Evolutionary conservation across 2,888 invertebrate genomes (phyloP), one percentile per base, ranked within the genome.

Genomic region (Dinocampus coccinellae): DNA sequence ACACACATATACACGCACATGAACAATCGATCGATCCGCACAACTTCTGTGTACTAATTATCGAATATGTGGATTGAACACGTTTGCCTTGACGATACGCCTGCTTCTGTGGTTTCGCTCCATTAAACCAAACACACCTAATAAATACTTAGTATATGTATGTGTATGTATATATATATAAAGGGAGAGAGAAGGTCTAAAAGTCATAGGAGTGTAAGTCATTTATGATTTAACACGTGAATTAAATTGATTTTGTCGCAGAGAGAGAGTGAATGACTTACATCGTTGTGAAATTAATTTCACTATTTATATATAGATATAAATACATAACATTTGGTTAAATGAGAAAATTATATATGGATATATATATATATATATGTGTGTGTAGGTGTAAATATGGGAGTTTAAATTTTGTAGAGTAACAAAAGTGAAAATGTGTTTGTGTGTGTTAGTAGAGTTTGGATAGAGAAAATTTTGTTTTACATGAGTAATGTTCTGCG

Each of bases 31-130:
- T 52, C 52, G 52, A 53, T 65, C 52, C n/a, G n/a, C n/a, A 34
- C 16, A 65, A 58, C 3, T 58, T 58, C 55, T 9, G 53, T 65
- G 65, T 65, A 36, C 65, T 64, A 47, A 64, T 64, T 64, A 64
- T 63, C 33, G 63, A 20, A 33, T 47, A n/a, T 24, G 22, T 39
- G 33, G 16, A 39, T 24, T 52, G 34, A 16, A 64, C 42, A 42
- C 47, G 42, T 52, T 52, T 29, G 26, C 47, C 47, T 29, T 20
- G 62, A 26, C 62, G 22, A 42, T 39, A 34, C 33, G 58, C 16
- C 57, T 55, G 55, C 58, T 58, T 58, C 16, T 58, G 58, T 58
- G 58, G 58, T 58, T 58, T 29, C 58, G 34, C 33, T 58, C 29
- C 33, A 58, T 58, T 58, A 29, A 33, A 29, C 57, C 13, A 29